phyloP scores from a whole-genome alignment of 1,140 invertebrate genomes.

The Lamellibrachia luymesi region DNA sequence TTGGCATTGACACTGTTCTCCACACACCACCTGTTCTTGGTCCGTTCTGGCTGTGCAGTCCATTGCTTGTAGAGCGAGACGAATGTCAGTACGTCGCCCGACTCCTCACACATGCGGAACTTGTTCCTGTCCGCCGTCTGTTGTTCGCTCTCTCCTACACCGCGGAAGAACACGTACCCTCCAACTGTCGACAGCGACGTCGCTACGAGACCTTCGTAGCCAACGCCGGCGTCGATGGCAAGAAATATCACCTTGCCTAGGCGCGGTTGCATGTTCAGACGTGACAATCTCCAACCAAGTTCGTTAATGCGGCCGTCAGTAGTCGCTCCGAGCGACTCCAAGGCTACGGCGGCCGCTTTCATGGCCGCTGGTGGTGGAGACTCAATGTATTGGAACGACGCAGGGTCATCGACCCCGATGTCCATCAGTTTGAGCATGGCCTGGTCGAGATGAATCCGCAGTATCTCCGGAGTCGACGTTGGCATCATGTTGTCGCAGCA shows the following conservation, averaged over 20 bases:
- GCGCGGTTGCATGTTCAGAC: not conserved
- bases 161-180: not conserved
- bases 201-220: not conserved
- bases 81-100: not conserved
- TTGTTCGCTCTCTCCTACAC: not conserved
- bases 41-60: not conserved
- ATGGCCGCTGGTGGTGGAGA: not conserved
- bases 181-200: not conserved
- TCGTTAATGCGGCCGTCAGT: not conserved
- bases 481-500: conserved; percentile 17
- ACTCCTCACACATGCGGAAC: not conserved
- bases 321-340: not conserved
- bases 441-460: conserved; percentile 17
- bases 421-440: not conserved
- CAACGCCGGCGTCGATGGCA: not conserved
- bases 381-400: not conserved
- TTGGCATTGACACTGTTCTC: not conserved
- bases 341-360: not conserved
- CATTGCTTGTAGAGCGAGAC: not conserved
- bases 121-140: not conserved
- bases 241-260: not conserved
- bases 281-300: not conserved
- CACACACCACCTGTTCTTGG: not conserved
- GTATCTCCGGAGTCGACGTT: conserved; percentile 21
- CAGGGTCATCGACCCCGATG: not conserved